Evolutionary conservation across 2,113 vertebrate species (phyloP), one percentile per base, ranked within the genome.

Genomic region (Cardinalis cardinalis): DNA sequence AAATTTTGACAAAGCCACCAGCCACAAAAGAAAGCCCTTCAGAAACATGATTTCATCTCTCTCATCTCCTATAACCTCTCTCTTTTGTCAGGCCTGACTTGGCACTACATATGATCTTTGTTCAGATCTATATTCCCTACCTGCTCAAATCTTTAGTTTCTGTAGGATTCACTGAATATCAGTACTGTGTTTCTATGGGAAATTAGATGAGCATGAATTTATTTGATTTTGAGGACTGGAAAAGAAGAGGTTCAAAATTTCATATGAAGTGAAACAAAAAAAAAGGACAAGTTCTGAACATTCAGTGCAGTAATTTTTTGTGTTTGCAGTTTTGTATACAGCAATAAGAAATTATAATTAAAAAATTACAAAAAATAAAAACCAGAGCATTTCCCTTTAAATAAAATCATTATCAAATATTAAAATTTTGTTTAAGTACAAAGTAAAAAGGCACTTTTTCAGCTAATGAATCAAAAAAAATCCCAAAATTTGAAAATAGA

Each of bases 351-450:
- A 55, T 44, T 9, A 18, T 55, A 69, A 38, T 4, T 13, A 24
- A 74, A 79, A 28, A 51, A 24, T 11, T 49, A 28, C 9, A 21
- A 60, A 65, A 58, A 69, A 14, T 46, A 36, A 66, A 81, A 12
- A 0, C 0, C 3, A 21, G 7, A 66, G 9, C 25, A 78, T 71
- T 84, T 36, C 4, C 1, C 18, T 59, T 63, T 66, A 41, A 52
- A 51, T 55, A 52, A 69, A 60, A 4, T 18, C 2, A 44, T 29
- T 43, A n/a, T 16, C 6, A 86, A 68, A 32, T 71, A 72, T 21
- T 68, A 31, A n/a, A 36, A 8, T 34, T 19, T 32, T 59, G 1
- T 43, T 66, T 21, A 70, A 56, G 9, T 21, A 66, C 6, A 12
- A 46, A 32, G 1, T 10, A 51, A 51, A 78, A 63, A 4, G 3